Base-by-base conservation (phyloP, 2,888 invertebrate genomes). In the Limnephilus lunatus region DNA sequence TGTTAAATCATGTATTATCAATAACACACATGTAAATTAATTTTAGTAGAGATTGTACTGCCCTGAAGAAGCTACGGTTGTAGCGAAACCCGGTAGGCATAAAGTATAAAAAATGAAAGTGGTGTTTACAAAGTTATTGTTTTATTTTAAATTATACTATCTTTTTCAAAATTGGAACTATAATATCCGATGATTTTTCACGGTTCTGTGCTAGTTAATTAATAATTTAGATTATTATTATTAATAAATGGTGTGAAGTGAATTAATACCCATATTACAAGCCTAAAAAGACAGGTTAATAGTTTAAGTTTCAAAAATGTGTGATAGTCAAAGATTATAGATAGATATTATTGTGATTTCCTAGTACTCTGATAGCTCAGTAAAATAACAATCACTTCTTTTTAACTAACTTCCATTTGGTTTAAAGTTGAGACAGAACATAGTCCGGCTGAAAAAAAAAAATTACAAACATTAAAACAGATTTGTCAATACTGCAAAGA, bases 391-490 rank as follows among this genome's bases (percentile, higher is more conserved):
- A 19, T 68, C 15, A 68, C 25, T n/a, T n/a, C 25, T 68, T 68
- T 68, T 25, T 68, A 68, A 68, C 68, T 68, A 68, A 25, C 68
- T 68, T 25, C 68, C 68, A n/a, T 25, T 68, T 53, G 25, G 85
- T 93, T 94, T 94, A 93, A 53, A 96, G 94, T 89, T 94, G 95
- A 85, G 96, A 96, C 11, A 95, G 95, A 0, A 97, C 96, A 93
- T 96, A 96, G 25, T 96, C 96, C 0, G 96, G 96, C 97, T 97
- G 96, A 93, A 94, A 95, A 93, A 93, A 83, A 91, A 31, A 88
- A 30, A 44, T 91, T 91, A 89, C 53, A 88, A 88, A n/a, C 32
- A 83, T 39, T 68, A 68, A 2, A 25, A 68, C n/a, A 25, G 25
- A 68, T 68, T 68, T 68, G 25, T 68, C 25, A 7, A 68, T 9